Percentiles rank a stretch among this genome's conserved stretches.
Evolutionary conservation across 1,140 invertebrate genomes (phyloP).

Genomic region (Hydropsyche tenuis): DNA sequence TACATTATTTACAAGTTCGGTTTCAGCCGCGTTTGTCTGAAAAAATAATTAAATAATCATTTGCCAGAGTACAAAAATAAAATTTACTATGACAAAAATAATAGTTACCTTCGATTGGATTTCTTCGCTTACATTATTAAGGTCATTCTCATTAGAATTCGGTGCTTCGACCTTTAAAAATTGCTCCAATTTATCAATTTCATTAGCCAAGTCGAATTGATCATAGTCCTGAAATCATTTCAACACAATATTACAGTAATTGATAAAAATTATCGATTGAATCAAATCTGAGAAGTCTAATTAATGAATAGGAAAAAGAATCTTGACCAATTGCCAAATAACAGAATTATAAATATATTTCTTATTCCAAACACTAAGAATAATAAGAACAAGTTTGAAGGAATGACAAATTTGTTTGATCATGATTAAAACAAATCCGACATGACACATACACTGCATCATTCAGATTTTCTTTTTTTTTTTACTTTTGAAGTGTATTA

Average conservation of each 20-base stretch:
- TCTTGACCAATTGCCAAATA: constrained; percentile 10
- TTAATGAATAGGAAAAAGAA: too few relatives aligned
- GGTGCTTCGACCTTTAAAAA: constrained; percentile 75
- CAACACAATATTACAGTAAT: neutral
- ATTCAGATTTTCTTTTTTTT: too few relatives aligned
- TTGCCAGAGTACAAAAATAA: neutral
- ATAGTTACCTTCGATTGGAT: neutral
- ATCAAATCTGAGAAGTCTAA: too few relatives aligned
- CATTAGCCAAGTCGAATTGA: constrained; percentile 89
- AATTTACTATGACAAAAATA: neutral
- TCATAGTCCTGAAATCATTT: constrained; percentile 87
- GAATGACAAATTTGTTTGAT: too few relatives aligned
- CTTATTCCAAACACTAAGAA: too few relatives aligned
- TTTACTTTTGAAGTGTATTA: too few relatives aligned
- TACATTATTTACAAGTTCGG: constrained; percentile 18
- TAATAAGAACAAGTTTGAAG: too few relatives aligned
- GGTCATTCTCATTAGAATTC: constrained; percentile 53
- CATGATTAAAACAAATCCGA: too few relatives aligned
- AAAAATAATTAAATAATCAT: neutral
- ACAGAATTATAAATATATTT: neutral
- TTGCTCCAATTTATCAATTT: constrained; percentile 86
- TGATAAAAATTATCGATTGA: too few relatives aligned
- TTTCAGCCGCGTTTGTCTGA: constrained; percentile 6
- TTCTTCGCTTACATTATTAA: constrained; percentile 19
- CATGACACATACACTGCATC: neutral